A percentile compares a stretch with the other conserved stretches of the same genome.
phyloP scores from a whole-genome alignment of 2,113 vertebrate species.

The Poeciliopsis turrubarensis region DNA sequence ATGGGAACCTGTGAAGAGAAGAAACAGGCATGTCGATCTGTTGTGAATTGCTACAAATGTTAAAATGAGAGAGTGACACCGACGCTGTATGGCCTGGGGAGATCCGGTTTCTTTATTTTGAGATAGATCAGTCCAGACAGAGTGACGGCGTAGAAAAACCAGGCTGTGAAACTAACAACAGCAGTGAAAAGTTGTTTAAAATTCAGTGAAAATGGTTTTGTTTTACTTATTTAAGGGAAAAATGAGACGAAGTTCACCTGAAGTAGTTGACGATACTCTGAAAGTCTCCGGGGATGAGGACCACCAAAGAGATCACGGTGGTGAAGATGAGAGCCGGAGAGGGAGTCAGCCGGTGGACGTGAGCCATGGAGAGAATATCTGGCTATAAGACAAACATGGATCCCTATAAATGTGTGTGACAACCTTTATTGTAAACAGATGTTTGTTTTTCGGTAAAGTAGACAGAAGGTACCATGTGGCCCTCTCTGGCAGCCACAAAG shows the following conservation, averaged over 20 bases:
- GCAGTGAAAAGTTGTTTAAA: slow-evolving; percentile 18
- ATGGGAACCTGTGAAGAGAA: slow-evolving; percentile 82
- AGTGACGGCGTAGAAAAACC: slow-evolving; percentile 87
- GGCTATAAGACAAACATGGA: slow-evolving; percentile 75
- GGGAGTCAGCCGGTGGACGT: slow-evolving; percentile 82
- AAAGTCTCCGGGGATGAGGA: slow-evolving; percentile 85
- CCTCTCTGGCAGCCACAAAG: slow-evolving; percentile 89
- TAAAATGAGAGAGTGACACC: slow-evolving; percentile 22
- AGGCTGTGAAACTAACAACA: slow-evolving; percentile 84
- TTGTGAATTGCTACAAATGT: not conserved
- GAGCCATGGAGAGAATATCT: slow-evolving; percentile 87
- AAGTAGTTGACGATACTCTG: slow-evolving; percentile 86
- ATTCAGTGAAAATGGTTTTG: not conserved
- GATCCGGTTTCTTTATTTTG: slow-evolving; percentile 86
- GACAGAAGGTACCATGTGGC: slow-evolving; percentile 85
- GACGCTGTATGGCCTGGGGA: slow-evolving; percentile 86
- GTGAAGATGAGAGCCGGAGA: slow-evolving; percentile 89
- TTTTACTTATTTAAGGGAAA: not conserved
- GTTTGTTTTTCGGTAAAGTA: not conserved
- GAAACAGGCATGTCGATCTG: slow-evolving; percentile 3
- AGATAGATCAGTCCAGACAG: slow-evolving; percentile 87
- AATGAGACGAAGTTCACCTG: slow-evolving; percentile 75
- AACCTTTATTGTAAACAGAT: not conserved
- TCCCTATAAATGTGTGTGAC: not conserved
- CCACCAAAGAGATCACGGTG: slow-evolving; percentile 80